phyloP scores from a whole-genome alignment of 2,888 invertebrate genomes.

The Acanthoscelides obtectus region DNA sequence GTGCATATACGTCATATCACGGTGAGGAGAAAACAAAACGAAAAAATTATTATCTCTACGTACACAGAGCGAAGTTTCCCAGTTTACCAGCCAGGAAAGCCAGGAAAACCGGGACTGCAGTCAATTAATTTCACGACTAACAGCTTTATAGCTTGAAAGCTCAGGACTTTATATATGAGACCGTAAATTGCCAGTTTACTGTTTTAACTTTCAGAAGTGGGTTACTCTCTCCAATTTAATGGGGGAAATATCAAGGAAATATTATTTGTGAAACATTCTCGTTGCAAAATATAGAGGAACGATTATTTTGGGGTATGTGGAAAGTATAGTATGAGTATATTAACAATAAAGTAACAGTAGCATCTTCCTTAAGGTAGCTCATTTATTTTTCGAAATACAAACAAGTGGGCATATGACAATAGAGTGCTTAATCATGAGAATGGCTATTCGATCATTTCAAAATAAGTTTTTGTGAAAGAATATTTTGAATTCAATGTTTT shows the following conservation, averaged over 20 bases:
- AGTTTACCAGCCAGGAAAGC: too few species aligned
- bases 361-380: too few species aligned
- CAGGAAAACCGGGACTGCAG: neutral
- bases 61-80: neutral
- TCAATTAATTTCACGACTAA: neutral
- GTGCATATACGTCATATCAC: neutral
- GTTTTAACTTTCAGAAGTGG: neutral
- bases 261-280: neutral
- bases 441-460: too few species aligned
- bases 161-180: neutral
- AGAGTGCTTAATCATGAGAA: too few species aligned
- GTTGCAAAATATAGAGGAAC: neutral
- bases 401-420: too few species aligned
- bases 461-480: too few species aligned
- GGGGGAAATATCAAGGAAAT: neutral
- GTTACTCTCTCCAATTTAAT: neutral
- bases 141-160: neutral
- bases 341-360: too few species aligned
- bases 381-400: too few species aligned
- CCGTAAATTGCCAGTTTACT: neutral
- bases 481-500: too few species aligned
- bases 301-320: neutral
- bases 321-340: neutral
- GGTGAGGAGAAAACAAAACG: neutral
- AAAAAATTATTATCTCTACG: neutral